Evolutionary conservation across 1,140 invertebrate species (phyloP).

Genomic region (Adelges cooleyi): DNA sequence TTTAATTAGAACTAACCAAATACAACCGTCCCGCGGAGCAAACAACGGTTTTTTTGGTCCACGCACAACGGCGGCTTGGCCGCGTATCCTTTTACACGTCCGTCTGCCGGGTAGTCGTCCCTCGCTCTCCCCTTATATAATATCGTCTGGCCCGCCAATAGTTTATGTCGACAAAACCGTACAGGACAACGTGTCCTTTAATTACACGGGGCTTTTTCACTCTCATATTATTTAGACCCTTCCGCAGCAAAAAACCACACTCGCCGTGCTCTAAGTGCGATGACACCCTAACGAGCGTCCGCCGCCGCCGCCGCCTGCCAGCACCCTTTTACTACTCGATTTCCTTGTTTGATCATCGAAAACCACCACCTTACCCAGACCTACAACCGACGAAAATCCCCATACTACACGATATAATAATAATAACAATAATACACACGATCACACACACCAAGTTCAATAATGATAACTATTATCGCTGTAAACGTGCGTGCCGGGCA

Average conservation of each 20-base stretch:
- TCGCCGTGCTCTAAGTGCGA: not conserved
- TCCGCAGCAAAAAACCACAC: not conserved
- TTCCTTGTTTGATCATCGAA: not conserved
- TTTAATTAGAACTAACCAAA: slow-evolving; percentile 18
- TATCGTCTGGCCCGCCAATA: not conserved
- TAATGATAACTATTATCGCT: no score
- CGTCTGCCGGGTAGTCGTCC: not conserved
- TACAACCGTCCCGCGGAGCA: not conserved
- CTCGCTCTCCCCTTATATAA: not conserved
- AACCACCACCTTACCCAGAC: no score
- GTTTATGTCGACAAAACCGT: not conserved
- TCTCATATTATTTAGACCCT: not conserved
- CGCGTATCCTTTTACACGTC: no score
- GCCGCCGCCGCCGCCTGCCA: no score
- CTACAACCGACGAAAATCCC: no score
- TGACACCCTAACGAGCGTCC: not conserved
- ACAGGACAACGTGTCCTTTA: not conserved
- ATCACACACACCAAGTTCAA: no score
- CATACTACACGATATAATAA: no score
- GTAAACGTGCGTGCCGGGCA: no score
- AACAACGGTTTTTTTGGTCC: no score
- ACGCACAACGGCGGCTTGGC: no score
- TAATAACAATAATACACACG: no score
- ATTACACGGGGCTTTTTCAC: slow-evolving; percentile 9
- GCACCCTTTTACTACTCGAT: slow-evolving; percentile 7